Conservation (phyloP, 2,888 invertebrate genomes). For the Invenusta paracnida region DNA sequence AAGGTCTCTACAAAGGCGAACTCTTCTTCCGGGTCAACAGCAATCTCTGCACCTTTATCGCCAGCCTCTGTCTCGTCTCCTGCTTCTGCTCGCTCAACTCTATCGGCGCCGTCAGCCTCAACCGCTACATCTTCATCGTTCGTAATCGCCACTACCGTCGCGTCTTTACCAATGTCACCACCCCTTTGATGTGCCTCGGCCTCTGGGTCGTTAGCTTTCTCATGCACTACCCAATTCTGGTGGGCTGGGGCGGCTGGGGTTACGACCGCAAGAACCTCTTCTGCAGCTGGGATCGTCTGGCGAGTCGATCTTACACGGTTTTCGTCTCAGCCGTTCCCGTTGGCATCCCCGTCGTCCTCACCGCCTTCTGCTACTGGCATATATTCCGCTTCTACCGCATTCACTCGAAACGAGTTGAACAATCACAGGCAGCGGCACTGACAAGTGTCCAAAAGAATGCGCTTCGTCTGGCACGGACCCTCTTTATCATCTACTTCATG, state of each 20-base stretch:
- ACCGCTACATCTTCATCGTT: constrained; percentile 46
- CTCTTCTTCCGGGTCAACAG: constrained; percentile 45
- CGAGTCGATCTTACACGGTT: constrained; percentile 46
- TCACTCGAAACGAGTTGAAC: not conserved
- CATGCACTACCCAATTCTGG: constrained; percentile 46
- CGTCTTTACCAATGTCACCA: constrained; percentile 45
- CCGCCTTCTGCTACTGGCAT: constrained; percentile 45
- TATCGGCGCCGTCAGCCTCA: constrained; percentile 47
- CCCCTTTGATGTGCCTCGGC: constrained; percentile 44
- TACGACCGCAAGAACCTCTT: constrained; percentile 48
- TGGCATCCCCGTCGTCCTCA: constrained; percentile 44
- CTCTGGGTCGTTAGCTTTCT: constrained; percentile 48
- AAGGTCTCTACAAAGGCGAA: constrained; percentile 41
- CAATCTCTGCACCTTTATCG: constrained; percentile 47
- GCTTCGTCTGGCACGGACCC: constrained; percentile 44
- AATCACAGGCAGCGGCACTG: not conserved
- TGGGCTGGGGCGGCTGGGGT: constrained; percentile 48
- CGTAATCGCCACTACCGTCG: constrained; percentile 44
- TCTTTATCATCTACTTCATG: constrained; percentile 46
- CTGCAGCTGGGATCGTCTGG: constrained; percentile 48
- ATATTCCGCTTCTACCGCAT: constrained; percentile 43
- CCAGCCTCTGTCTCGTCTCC: constrained; percentile 46
- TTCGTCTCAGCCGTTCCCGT: constrained; percentile 47
- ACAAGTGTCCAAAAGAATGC: constrained; percentile 36
- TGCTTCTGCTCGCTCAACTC: constrained; percentile 48